Percentiles rank a stretch among this genome's conserved stretches.
These are phyloP conservation scores for Coryphaenoides rupestris DNA, from an alignment of 2,113 vertebrate genomes.

Conservation along the genomic window DNA sequence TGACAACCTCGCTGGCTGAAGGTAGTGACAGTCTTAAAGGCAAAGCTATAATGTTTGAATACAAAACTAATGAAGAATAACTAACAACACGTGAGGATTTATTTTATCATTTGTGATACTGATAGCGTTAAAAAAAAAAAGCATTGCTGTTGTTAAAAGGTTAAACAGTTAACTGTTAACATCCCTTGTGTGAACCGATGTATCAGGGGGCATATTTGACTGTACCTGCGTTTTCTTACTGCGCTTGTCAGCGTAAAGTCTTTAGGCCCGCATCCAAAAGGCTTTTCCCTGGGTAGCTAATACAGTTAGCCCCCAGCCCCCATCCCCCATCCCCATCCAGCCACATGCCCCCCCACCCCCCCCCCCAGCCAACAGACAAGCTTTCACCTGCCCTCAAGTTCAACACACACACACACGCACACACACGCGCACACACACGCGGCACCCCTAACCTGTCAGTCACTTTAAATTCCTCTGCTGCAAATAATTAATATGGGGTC, in stretches of 20 bases:
- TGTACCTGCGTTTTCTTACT: conserved; percentile 36
- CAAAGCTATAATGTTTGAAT: too few species aligned
- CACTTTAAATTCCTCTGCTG: conserved; percentile 71
- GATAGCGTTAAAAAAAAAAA: too few species aligned
- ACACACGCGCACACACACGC: neutral
- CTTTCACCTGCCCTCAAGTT: conserved; percentile 63
- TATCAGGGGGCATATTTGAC: conserved; percentile 41
- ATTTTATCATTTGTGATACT: too few species aligned
- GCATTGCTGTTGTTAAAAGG: too few species aligned
- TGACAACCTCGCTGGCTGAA: too few species aligned
- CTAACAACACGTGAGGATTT: too few species aligned
- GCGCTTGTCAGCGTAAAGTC: conserved; percentile 67
- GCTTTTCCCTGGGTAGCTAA: conserved; percentile 68
- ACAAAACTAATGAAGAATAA: too few species aligned
- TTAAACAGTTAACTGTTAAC: too few species aligned
- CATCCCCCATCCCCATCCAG: neutral
- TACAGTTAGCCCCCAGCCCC: conserved; percentile 65
- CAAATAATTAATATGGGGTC: conserved; percentile 74
- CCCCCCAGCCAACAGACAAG: conserved; percentile 56
- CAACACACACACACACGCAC: conserved; percentile 23
- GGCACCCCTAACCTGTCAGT: conserved; percentile 69
- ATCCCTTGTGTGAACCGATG: conserved; percentile 34
- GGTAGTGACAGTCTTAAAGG: too few species aligned
- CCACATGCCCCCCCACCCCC: neutral
- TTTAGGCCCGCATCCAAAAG: conserved; percentile 66